Evolutionary conservation across 2,888 invertebrate species (phyloP).

Genomic region (Liposcelis brunnea): DNA sequence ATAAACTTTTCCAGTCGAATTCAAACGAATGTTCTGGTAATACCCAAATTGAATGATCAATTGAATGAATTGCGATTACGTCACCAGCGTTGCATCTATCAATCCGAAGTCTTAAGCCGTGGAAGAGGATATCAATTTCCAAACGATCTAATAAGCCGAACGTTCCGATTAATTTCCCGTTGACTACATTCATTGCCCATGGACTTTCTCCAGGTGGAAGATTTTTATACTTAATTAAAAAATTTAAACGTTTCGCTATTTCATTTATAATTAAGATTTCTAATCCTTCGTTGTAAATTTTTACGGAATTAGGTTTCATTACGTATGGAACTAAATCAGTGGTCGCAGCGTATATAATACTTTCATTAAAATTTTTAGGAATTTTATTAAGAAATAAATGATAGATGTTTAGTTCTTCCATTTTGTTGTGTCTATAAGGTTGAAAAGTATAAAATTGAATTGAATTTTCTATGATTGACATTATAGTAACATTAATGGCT

Average conservation of each 20-base stretch:
- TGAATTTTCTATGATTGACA: too few relatives aligned
- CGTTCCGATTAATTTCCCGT: background rate
- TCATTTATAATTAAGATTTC: background rate
- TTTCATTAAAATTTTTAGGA: too few relatives aligned
- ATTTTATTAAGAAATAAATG: too few relatives aligned
- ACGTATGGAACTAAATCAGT: too few relatives aligned
- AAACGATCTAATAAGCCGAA: background rate
- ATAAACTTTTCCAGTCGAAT: background rate
- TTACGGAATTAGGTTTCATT: too few relatives aligned
- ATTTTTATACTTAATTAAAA: background rate
- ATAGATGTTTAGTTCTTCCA: too few relatives aligned
- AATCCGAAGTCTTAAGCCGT: background rate
- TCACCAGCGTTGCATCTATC: background rate
- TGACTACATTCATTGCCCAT: background rate
- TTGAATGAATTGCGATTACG: background rate
- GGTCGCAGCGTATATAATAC: too few relatives aligned
- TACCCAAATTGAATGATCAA: background rate
- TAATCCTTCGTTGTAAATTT: background rate
- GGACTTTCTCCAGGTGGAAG: background rate
- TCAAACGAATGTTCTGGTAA: background rate
- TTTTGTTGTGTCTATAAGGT: too few relatives aligned
- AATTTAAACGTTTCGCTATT: background rate
- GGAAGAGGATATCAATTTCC: conserved; percentile 1
- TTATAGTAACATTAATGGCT: too few relatives aligned
- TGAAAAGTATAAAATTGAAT: too few relatives aligned